phyloP scores from a whole-genome alignment of 2,113 vertebrate species.

The Oncorhynchus nerka region DNA sequence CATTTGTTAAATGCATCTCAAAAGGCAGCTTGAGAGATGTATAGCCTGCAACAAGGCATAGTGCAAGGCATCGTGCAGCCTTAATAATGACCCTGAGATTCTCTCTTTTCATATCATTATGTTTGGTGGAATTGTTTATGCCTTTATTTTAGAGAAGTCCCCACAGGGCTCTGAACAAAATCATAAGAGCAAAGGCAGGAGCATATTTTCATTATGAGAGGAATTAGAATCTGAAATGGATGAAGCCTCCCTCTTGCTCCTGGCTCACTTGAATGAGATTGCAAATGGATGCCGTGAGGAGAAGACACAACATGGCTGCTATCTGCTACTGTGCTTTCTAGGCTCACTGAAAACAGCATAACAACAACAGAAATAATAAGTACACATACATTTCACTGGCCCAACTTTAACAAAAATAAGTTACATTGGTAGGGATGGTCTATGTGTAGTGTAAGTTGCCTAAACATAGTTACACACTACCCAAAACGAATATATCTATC shows the following conservation, averaged over 20 bases:
- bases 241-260: constrained; percentile 1
- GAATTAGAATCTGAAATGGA: constrained; percentile 20
- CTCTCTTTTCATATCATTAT: constrained; percentile 2
- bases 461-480: too few species aligned
- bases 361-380: too few species aligned
- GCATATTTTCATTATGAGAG: constrained; percentile 27
- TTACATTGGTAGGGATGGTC: too few species aligned
- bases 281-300: constrained; percentile 11
- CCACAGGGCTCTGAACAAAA: constrained; percentile 15
- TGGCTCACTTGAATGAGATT: constrained; percentile 15
- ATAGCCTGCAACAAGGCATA: constrained; percentile 10
- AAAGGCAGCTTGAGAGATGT: constrained; percentile 8
- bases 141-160: constrained; percentile 3
- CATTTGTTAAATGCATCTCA: constrained; percentile 38
- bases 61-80: background rate
- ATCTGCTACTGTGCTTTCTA: background rate
- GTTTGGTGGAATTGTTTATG: constrained; percentile 7
- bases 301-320: background rate
- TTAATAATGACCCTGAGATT: constrained; percentile 14
- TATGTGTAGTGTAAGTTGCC: too few species aligned
- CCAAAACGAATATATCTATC: too few species aligned
- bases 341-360: too few species aligned
- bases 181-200: constrained; percentile 15
- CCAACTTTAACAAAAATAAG: too few species aligned
- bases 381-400: too few species aligned